A percentile compares a stretch with the other conserved stretches of the same genome.
Evolutionary conservation across 2,797 vertebrate species (phyloP).

Genomic region (Caiman crocodilus): DNA sequence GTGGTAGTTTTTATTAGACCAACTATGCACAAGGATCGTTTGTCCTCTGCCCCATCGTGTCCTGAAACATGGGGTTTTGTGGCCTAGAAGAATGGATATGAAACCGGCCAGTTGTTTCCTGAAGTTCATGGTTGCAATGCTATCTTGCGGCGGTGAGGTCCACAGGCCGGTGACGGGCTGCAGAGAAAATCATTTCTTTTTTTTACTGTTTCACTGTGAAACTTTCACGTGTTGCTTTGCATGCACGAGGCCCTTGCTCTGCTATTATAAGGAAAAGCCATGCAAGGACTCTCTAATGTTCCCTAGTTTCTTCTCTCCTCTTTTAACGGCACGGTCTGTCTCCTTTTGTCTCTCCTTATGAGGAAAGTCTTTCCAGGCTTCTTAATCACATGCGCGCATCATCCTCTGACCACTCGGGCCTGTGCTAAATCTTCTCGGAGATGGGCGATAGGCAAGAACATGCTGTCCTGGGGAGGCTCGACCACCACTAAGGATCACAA

Average conservation of each 20-base stretch:
- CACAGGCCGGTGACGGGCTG: too few species aligned
- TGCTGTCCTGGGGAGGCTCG: fast-evolving
- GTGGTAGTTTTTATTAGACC: too few species aligned
- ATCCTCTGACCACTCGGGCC: fast-evolving
- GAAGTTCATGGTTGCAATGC: background rate
- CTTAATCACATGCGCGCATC: fast-evolving
- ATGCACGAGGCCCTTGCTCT: too few species aligned
- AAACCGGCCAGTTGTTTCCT: too few species aligned
- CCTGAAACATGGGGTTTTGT: too few species aligned
- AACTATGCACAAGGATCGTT: too few species aligned
- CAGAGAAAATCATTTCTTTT: fast-evolving
- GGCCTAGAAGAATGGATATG: background rate
- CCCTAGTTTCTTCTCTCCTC: fast-evolving
- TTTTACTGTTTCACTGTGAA: too few species aligned
- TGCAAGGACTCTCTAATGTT: background rate
- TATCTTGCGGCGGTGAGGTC: background rate
- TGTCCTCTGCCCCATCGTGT: too few species aligned
- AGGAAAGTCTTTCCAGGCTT: background rate
- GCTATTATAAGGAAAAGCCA: background rate
- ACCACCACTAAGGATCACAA: fast-evolving
- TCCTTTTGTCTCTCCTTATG: background rate
- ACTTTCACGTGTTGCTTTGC: background rate
- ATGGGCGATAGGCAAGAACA: background rate
- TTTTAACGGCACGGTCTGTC: background rate
- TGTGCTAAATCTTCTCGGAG: background rate